phyloP scores from a whole-genome alignment of 53 echinoderm and acorn worm species.

The Hippasteria phrygiana region DNA sequence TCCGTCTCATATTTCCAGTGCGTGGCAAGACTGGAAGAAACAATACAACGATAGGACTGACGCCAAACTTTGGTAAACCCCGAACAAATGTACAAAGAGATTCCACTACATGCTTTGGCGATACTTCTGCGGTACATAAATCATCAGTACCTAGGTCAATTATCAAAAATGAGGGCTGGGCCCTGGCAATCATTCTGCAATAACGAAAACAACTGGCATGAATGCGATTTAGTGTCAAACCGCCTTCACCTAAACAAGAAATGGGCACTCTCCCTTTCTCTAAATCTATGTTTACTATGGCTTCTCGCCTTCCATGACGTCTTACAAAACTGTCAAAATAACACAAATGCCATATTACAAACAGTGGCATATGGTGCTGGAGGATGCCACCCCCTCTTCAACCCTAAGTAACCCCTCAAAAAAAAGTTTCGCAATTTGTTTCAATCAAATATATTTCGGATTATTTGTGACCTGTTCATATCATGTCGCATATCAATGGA shows the following conservation, averaged over 20 bases:
- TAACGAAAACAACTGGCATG: neutral
- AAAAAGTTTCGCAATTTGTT: no score
- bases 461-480: no score
- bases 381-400: neutral
- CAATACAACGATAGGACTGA: neutral
- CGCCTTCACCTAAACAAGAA: slow-evolving; percentile 13
- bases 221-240: neutral
- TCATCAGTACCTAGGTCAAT: slow-evolving; percentile 30
- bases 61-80: neutral
- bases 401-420: no score
- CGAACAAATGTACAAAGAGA: slow-evolving; percentile 12
- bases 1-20: neutral
- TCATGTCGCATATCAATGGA: no score
- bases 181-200: neutral
- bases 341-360: neutral
- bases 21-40: slow-evolving; percentile 52
- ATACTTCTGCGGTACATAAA: neutral
- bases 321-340: slow-evolving; percentile 29
- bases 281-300: neutral
- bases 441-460: no score
- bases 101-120: neutral
- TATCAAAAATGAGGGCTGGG: neutral
- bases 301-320: neutral
- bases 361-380: no score
- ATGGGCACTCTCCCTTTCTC: neutral